Percentiles rank a stretch among this genome's conserved stretches.
phyloP scores from a whole-genome alignment of 1,140 invertebrate species.

The Brachionus plicatilis region DNA sequence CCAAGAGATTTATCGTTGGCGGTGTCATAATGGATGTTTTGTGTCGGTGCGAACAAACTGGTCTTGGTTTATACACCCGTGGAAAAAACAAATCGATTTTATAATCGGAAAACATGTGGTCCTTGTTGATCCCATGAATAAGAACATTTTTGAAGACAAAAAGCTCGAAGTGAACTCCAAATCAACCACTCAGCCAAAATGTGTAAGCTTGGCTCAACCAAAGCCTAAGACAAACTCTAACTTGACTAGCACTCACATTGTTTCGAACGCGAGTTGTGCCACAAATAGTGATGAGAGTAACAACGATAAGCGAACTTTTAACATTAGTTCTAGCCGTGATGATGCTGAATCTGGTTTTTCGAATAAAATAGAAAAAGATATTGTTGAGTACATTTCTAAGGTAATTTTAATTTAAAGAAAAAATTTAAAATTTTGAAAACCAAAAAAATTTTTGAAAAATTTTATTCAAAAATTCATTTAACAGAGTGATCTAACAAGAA shows the following conservation, averaged over 20 bases:
- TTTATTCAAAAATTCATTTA: no score
- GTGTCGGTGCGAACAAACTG: constrained; percentile 32
- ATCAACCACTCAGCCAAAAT: not conserved
- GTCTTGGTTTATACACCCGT: constrained; percentile 36
- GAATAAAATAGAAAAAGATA: constrained; percentile 25
- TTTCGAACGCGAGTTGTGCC: not conserved
- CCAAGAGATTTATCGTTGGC: constrained; percentile 25
- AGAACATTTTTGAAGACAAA: constrained; percentile 35
- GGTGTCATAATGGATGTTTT: constrained; percentile 26
- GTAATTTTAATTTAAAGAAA: not conserved
- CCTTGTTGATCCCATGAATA: constrained; percentile 22
- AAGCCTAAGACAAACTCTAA: not conserved
- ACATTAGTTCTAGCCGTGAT: not conserved
- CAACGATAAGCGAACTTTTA: not conserved
- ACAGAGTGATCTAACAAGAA: no score
- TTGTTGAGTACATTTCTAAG: constrained; percentile 10
- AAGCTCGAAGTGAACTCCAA: not conserved
- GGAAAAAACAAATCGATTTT: constrained; percentile 40
- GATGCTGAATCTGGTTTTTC: not conserved
- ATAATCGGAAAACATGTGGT: constrained; percentile 38
- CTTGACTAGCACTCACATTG: not conserved
- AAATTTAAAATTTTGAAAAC: no score
- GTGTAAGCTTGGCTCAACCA: not conserved
- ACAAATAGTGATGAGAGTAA: constrained; percentile 21
- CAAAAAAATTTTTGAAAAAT: no score